Base-by-base conservation (phyloP, 2,888 invertebrate genomes). In the Cynaeus angustus region DNA sequence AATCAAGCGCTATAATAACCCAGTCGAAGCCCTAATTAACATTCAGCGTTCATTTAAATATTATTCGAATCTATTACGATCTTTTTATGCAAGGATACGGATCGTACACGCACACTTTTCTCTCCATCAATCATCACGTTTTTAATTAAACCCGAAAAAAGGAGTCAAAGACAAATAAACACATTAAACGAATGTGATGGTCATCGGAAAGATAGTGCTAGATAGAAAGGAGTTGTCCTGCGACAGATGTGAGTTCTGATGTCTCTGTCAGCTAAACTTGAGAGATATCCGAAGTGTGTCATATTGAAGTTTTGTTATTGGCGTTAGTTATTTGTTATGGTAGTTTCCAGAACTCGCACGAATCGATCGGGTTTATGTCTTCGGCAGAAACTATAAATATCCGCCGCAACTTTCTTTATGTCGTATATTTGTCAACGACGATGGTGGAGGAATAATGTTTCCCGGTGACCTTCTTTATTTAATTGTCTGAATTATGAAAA, bases 231-330 rank as follows among this genome's bases (percentile, higher is more conserved):
- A 56, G 66, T 56, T 50, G 46, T 61, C 56, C 72, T 75, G 78
- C 78, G 77, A 77, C 79, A 79, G 82, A 81, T 81, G 80, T 73
- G 81, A 81, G 80, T 78, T 80, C 80, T 83, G 83, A 83, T 81
- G 83, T 83, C 83, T 83, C 80, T 81, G 82, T 83, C 83, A 81
- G 81, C 78, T 77, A 80, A 82, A 82, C 77, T 83, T 80, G 82
- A 81, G 77, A 77, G 79, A 79, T 79, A 77, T 77, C 78, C 78
- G 76, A 79, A 79, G 80, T 82, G 82, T 82, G 82, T 82, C 82
- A 83, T 82, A 83, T 83, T 82, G 83, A 80, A 83, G 81, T 83
- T 83, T 81, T 80, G 79, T 78, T 81, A 82, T 82, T 81, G 80
- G 79, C 77, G 77, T 77, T 79, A 78, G 80, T 80, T 81, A 80